Evolutionary conservation across 2,113 vertebrate species (phyloP).

Genomic region (Ophiodon elongatus): DNA sequence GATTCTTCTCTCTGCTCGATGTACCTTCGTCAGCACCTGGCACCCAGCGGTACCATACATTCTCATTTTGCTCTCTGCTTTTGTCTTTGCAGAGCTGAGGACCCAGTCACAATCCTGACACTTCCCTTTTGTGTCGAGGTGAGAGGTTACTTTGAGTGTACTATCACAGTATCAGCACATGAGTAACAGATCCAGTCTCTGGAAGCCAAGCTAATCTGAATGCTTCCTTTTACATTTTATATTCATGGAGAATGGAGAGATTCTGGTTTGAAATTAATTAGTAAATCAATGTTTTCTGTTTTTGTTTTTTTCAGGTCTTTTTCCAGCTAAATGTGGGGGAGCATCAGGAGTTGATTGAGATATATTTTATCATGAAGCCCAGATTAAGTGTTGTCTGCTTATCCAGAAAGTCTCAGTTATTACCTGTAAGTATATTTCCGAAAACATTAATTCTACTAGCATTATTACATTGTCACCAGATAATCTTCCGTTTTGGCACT

Average conservation of each 20-base stretch:
- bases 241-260: not conserved
- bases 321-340: constrained; percentile 79
- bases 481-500: not conserved
- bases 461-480: not conserved
- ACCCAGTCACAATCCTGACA: constrained; percentile 18
- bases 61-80: constrained; percentile 33
- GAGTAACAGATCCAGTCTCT: not conserved
- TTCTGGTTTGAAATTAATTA: not conserved
- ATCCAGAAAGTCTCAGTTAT: constrained; percentile 80
- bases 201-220: not conserved
- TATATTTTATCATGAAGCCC: constrained; percentile 87
- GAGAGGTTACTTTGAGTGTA: not conserved
- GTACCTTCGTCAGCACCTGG: not conserved
- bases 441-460: not conserved
- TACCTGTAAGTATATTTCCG: constrained; percentile 85
- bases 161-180: not conserved
- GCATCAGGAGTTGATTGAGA: constrained; percentile 77
- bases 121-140: constrained; percentile 44
- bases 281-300: not conserved
- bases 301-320: constrained; percentile 31
- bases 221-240: not conserved
- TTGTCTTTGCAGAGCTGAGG: constrained; percentile 49
- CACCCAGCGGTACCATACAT: not conserved
- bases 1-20: not conserved
- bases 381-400: constrained; percentile 84